Percentiles rank a stretch among this genome's conserved stretches.
phyloP scores from a whole-genome alignment of 2,113 vertebrate species.

The Myiagra hebetior region DNA sequence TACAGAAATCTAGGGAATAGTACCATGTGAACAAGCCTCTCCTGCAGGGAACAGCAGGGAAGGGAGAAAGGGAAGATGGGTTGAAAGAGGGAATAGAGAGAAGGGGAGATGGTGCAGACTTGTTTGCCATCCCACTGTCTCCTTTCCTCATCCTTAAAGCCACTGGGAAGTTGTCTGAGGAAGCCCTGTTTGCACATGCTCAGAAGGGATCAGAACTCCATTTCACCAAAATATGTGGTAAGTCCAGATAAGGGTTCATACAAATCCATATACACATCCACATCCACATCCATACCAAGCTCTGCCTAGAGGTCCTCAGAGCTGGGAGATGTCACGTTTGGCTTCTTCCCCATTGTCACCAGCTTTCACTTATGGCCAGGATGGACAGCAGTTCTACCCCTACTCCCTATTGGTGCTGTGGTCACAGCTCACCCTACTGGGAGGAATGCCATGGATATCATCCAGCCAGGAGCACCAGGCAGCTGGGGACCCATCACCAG shows the following conservation, averaged over 20 bases:
- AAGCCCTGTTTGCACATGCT: neutral
- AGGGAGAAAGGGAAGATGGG: neutral
- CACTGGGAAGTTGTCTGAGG: neutral
- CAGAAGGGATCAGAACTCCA: neutral
- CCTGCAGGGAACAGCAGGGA: neutral
- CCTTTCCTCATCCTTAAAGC: neutral
- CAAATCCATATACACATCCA: neutral
- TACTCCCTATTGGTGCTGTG: neutral
- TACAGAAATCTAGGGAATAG: accelerated
- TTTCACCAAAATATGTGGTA: neutral
- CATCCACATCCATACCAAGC: neutral
- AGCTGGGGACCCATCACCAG: neutral
- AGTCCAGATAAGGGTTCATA: neutral
- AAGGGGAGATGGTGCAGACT: neutral
- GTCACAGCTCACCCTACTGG: accelerated
- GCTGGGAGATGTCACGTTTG: neutral
- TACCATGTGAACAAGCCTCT: neutral
- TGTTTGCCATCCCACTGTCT: neutral
- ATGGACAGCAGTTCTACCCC: neutral
- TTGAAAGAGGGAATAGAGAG: neutral
- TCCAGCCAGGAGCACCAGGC: neutral
- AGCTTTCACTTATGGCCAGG: neutral
- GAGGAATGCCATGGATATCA: neutral
- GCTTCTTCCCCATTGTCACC: accelerated
- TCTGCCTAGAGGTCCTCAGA: neutral